These are phyloP conservation scores for Heterodera filipjevi DNA, from an alignment of 2,888 invertebrate genomes.

Conservation along the genomic window DNA sequence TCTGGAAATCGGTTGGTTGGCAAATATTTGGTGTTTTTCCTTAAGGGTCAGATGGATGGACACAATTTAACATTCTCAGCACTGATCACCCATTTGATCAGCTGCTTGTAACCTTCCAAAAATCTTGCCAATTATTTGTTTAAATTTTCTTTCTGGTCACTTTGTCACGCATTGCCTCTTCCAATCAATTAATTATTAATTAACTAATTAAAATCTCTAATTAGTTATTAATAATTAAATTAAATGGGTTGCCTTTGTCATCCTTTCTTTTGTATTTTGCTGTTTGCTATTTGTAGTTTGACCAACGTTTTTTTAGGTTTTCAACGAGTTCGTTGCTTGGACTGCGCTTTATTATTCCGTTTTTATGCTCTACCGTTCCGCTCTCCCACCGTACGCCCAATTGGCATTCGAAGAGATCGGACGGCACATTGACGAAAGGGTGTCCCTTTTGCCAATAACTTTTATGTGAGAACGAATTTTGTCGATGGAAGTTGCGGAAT, in stretches of 20 bases:
- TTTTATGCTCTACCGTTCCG: slow-evolving; percentile 48
- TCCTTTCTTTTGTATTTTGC: too few relatives aligned
- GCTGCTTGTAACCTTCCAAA: too few relatives aligned
- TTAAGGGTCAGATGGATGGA: slow-evolving; percentile 28
- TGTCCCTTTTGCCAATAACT: slow-evolving; percentile 50
- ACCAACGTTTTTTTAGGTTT: slow-evolving; percentile 37
- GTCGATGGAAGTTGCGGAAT: too few relatives aligned
- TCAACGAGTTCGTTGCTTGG: slow-evolving; percentile 56
- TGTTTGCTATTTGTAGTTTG: too few relatives aligned
- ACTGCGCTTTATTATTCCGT: slow-evolving; percentile 46
- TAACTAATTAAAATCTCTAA: too few relatives aligned
- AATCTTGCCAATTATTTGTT: background rate
- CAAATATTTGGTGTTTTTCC: slow-evolving; percentile 31
- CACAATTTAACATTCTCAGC: background rate
- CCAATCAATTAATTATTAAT: too few relatives aligned
- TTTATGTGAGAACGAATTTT: slow-evolving; percentile 48
- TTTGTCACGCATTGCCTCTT: too few relatives aligned
- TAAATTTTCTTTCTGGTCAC: background rate
- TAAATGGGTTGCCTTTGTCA: too few relatives aligned
- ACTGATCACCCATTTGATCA: background rate
- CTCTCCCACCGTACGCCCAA: slow-evolving; percentile 34
- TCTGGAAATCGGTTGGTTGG: slow-evolving; percentile 49
- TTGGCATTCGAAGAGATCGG: slow-evolving; percentile 43
- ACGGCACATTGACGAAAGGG: slow-evolving; percentile 41
- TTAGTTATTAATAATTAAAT: too few relatives aligned